These are phyloP conservation scores for Cryptocheilus praepositus DNA, from an alignment of 2,888 invertebrate species.

Conservation along the genomic window DNA sequence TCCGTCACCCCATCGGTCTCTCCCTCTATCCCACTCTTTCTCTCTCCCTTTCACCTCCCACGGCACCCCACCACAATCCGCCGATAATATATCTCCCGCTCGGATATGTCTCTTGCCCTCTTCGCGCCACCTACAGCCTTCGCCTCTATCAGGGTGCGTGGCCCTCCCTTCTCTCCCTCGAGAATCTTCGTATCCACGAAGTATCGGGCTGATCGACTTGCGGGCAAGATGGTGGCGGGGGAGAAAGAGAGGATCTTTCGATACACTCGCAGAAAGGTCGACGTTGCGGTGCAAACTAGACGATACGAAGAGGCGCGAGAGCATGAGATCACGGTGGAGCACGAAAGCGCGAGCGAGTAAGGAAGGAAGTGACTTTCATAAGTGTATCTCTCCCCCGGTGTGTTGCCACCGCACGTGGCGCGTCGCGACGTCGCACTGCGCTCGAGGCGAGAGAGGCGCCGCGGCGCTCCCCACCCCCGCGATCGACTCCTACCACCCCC, in stretches of 20 bases:
- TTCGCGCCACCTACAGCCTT: no score
- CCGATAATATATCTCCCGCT: no score
- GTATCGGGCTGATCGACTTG: no score
- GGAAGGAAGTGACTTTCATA: conserved; percentile 60
- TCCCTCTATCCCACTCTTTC: no score
- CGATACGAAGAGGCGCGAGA: no score
- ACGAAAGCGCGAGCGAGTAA: conserved; percentile 35
- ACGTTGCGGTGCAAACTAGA: no score
- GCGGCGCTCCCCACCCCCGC: conserved; percentile 59
- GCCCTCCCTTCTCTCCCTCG: conserved; percentile 17
- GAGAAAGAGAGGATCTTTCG: conserved; percentile 7
- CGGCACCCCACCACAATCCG: no score
- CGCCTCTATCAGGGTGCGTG: conserved; percentile 7
- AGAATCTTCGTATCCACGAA: neutral
- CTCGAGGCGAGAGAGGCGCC: conserved; percentile 72
- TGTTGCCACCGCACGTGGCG: conserved; percentile 73
- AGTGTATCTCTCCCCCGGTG: conserved; percentile 51
- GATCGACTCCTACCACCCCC: conserved; percentile 10
- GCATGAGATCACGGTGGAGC: neutral
- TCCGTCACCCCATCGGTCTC: neutral
- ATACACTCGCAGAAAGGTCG: neutral
- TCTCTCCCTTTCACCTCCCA: no score
- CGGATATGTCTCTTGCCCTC: no score
- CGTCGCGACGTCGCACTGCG: conserved; percentile 75
- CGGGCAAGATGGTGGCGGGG: neutral